Evolutionary conservation across 2,113 vertebrate genomes (phyloP), one percentile per base, ranked within the genome.

Genomic region (Smithornis capensis): DNA sequence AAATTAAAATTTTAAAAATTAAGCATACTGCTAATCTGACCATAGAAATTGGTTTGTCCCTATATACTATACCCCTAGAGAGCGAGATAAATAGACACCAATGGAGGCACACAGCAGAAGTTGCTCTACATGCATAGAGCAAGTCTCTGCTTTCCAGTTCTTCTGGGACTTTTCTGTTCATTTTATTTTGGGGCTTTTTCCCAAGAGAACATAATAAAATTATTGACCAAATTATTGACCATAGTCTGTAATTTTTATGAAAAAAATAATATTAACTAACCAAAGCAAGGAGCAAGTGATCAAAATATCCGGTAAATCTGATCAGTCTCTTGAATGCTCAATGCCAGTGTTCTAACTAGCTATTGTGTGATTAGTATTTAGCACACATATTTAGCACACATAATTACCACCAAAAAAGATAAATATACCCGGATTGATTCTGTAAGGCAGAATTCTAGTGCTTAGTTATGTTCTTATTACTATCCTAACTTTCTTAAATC

Each of bases 221-320:
- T 1, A 14, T 45, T 2, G 2, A 62, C 19, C 3, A 55, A 71
- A 11, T n/a, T 17, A 37, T 31, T n/a, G n/a, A n/a, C 40, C 0
- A 1, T 15, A 57, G 19, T 27, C 27, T 28, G 11, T 23, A 52
- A 44, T 28, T 50, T 78, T 70, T 57, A 28, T 40, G 23, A 33
- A n/a, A 68, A 55, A 55, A 44, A 56, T 10, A 33, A 19, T 6
- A 25, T 12, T 69, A 40, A 19, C 4, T 59, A 87, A 50, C 2
- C 10, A 49, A 78, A 81, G 15, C 6, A 81, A 78, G 8, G 19
- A 81, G 6, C 2, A 28, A 81, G 38, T 1, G 7, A 47, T 33
- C 27, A 24, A 83, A 83, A 77, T n/a, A 68, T 38, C 44, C 42
- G 29, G n/a, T 40, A 53, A 59, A 44, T 49, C 15, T 37, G 24